These are phyloP conservation scores for Indicator maculatus DNA, from an alignment of 2,113 vertebrate species.

Conservation along the genomic window DNA sequence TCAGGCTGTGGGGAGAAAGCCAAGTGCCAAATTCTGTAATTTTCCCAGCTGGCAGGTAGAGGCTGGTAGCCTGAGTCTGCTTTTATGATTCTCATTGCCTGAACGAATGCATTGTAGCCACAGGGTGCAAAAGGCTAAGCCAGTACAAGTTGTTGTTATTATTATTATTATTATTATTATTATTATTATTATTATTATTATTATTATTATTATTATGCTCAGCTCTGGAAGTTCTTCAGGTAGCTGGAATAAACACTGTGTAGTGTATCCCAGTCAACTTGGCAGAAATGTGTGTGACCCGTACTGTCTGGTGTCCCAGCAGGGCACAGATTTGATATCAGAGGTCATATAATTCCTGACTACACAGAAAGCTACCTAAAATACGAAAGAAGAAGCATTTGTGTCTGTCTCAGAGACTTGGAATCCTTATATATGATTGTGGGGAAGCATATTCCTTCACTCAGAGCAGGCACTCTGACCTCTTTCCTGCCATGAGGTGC, in stretches of 20 bases:
- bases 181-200: neutral
- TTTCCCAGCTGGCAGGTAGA: neutral
- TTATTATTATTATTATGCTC: neutral
- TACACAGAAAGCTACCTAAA: neutral
- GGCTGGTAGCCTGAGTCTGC: neutral
- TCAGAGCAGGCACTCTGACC: neutral
- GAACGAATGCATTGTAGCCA: neutral
- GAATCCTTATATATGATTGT: neutral
- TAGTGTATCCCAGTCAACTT: neutral
- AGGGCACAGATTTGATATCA: neutral
- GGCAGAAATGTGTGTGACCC: neutral
- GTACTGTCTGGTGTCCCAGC: neutral
- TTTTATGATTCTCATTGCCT: neutral
- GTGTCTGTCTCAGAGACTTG: neutral
- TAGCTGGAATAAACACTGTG: neutral
- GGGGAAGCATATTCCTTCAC: neutral
- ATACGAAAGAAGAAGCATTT: neutral
- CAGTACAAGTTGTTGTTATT: neutral
- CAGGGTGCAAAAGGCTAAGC: neutral
- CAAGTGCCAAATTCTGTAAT: neutral
- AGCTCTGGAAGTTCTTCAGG: neutral
- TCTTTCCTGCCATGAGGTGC: conserved; percentile 29
- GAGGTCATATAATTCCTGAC: neutral
- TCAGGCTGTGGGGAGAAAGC: neutral
- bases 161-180: neutral